Percentiles rank a stretch among this genome's conserved stretches.
Conservation (phyloP, 2,888 invertebrate genomes). For the Drosophila robusta region DNA sequence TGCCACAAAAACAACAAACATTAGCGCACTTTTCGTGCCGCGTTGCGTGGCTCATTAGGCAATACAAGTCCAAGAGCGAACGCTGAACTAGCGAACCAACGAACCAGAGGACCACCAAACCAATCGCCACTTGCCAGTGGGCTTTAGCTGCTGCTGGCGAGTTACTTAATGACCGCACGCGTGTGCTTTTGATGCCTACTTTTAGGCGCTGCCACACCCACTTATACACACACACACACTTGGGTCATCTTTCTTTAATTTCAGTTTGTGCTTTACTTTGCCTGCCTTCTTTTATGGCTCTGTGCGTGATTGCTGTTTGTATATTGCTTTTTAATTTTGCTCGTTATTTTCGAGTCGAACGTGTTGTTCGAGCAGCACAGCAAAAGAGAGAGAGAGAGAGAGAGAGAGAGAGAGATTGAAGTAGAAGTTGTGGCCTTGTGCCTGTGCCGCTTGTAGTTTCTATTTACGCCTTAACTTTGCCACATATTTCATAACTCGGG, state of each 20-base stretch:
- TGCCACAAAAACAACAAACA: slow-evolving; percentile 76
- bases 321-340: slow-evolving; percentile 78
- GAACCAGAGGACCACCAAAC: slow-evolving; percentile 14
- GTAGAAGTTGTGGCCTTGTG: slow-evolving; percentile 25
- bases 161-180: slow-evolving; percentile 79
- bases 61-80: slow-evolving; percentile 7
- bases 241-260: slow-evolving; percentile 65
- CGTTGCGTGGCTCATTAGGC: slow-evolving; percentile 76
- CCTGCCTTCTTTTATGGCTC: slow-evolving; percentile 11
- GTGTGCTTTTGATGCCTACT: slow-evolving; percentile 76
- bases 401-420: background rate
- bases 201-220: slow-evolving; percentile 56
- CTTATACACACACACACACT: background rate
- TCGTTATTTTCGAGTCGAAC: slow-evolving; percentile 56
- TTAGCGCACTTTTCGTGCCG: slow-evolving; percentile 73
- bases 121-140: slow-evolving; percentile 5
- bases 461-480: slow-evolving; percentile 59
- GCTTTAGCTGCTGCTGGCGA: slow-evolving; percentile 32
- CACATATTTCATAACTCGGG: slow-evolving; percentile 65
- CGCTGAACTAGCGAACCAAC: background rate
- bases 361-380: background rate
- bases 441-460: slow-evolving; percentile 16
- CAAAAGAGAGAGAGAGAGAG: background rate
- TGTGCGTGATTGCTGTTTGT: slow-evolving; percentile 77
- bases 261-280: slow-evolving; percentile 40